Evolutionary conservation across 2,888 invertebrate species (phyloP).

Genomic region (Dolichomitus sp.): DNA sequence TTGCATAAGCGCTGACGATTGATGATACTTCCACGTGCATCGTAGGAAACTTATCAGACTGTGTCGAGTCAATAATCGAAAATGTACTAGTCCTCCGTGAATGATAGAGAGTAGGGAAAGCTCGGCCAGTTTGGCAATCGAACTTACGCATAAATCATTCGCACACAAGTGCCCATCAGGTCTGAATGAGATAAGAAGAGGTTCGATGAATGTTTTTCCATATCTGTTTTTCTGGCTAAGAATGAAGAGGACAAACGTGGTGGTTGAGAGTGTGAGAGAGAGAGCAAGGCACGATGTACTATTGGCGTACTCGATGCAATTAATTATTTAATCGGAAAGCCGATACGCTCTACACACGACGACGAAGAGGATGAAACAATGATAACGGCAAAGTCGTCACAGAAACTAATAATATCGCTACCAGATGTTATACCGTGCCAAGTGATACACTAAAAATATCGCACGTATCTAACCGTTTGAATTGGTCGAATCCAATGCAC

Average conservation of each 20-base stretch:
- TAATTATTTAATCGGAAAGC: slow-evolving; percentile 48
- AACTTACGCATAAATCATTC: slow-evolving; percentile 57
- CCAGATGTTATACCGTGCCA: slow-evolving; percentile 78
- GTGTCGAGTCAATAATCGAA: slow-evolving; percentile 43
- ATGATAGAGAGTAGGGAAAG: slow-evolving; percentile 19
- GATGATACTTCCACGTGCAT: slow-evolving; percentile 49
- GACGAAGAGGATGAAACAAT: slow-evolving; percentile 25
- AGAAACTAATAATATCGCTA: slow-evolving; percentile 64
- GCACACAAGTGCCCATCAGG: slow-evolving; percentile 53
- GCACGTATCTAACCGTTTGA: slow-evolving; percentile 41
- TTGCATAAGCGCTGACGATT: slow-evolving; percentile 43
- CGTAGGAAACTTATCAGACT: slow-evolving; percentile 30
- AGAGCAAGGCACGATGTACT: slow-evolving; percentile 9
- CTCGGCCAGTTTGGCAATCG: slow-evolving; percentile 45
- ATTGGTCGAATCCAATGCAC: slow-evolving; percentile 35
- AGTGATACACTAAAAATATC: slow-evolving; percentile 76
- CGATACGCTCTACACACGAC: slow-evolving; percentile 42
- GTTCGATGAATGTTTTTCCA: slow-evolving; percentile 39
- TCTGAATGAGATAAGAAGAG: slow-evolving; percentile 12
- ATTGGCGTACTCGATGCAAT: slow-evolving; percentile 40
- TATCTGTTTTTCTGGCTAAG: slow-evolving; percentile 33
- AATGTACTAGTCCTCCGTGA: slow-evolving; percentile 27
- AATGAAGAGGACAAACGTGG: slow-evolving; percentile 9
- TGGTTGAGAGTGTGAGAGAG: neutral
- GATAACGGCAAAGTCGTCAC: slow-evolving; percentile 51